phyloP scores from a whole-genome alignment of 2,113 vertebrate genomes.

The Pipa parva region DNA sequence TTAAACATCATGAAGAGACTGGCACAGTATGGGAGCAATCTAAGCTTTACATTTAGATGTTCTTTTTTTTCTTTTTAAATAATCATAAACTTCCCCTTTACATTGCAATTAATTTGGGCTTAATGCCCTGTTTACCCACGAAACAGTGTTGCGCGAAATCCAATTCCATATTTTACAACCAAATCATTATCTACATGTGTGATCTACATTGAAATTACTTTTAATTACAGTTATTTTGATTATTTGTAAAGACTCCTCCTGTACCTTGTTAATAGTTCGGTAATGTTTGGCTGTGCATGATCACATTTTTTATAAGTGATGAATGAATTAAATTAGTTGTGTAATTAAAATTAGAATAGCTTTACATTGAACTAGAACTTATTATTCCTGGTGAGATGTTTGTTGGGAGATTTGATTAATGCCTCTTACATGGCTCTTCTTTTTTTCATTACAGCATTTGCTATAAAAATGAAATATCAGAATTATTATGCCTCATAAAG shows the following conservation, averaged over 20 bases:
- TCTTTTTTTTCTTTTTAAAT: too few relatives aligned
- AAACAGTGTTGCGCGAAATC: too few relatives aligned
- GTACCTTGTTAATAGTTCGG: constrained; percentile 23
- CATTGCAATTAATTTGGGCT: too few relatives aligned
- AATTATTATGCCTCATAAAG: constrained; percentile 38
- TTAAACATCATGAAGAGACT: too few relatives aligned
- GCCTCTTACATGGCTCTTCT: constrained; percentile 31
- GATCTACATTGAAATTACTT: neutral
- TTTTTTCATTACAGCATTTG: constrained; percentile 40
- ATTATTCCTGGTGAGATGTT: constrained; percentile 26
- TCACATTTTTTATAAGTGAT: constrained; percentile 23
- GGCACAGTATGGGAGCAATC: too few relatives aligned
- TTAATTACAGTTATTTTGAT: constrained; percentile 8
- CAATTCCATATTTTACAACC: too few relatives aligned
- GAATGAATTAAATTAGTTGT: constrained; percentile 40
- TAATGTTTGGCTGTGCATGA: constrained; percentile 27
- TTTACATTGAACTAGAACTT: constrained; percentile 30
- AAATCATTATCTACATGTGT: neutral
- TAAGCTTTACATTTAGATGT: too few relatives aligned
- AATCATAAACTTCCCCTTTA: too few relatives aligned
- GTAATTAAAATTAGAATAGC: constrained; percentile 41
- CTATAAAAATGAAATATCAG: constrained; percentile 42
- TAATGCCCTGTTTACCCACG: too few relatives aligned
- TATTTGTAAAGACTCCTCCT: neutral
- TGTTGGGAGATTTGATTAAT: constrained; percentile 34